Percentiles rank a stretch among this genome's conserved stretches.
phyloP scores from a whole-genome alignment of 2,113 vertebrate species.

The Mixornis gularis region DNA sequence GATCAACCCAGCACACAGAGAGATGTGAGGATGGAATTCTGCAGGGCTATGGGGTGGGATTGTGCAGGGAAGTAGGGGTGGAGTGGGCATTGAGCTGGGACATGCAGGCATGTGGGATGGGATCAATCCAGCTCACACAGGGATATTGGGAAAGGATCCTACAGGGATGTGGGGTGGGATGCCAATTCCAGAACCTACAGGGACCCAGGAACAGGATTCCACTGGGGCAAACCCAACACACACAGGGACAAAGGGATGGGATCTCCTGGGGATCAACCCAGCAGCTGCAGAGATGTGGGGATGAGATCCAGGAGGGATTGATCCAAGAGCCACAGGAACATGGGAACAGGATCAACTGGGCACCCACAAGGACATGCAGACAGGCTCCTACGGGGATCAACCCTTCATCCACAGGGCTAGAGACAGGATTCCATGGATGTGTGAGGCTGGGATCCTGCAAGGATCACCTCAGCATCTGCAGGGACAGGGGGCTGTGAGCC shows the following conservation, averaged over 20 bases:
- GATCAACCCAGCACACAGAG: rapidly evolving
- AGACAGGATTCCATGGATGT: not conserved
- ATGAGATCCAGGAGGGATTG: not conserved
- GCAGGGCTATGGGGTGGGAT: not conserved
- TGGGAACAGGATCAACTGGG: not conserved
- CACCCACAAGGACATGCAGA: not conserved
- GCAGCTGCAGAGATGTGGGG: too few relatives aligned
- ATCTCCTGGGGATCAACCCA: not conserved
- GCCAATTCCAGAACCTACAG: not conserved
- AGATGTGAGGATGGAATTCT: too few relatives aligned
- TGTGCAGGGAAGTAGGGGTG: not conserved
- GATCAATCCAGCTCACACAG: not conserved
- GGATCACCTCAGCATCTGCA: not conserved
- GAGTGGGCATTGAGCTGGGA: not conserved
- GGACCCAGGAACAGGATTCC: not conserved
- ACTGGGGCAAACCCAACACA: rapidly evolving
- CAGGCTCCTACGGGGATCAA: not conserved
- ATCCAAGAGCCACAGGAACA: not conserved
- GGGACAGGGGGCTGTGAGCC: rapidly evolving
- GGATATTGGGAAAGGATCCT: not conserved
- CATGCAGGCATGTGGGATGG: not conserved
- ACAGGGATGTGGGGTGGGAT: not conserved
- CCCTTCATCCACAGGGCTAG: not conserved
- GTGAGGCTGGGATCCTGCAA: not conserved
- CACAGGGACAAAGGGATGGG: not conserved